Percentiles rank a stretch among this genome's conserved stretches.
Conservation (phyloP, 2,797 vertebrate species). For the Austrolebias charrua region DNA sequence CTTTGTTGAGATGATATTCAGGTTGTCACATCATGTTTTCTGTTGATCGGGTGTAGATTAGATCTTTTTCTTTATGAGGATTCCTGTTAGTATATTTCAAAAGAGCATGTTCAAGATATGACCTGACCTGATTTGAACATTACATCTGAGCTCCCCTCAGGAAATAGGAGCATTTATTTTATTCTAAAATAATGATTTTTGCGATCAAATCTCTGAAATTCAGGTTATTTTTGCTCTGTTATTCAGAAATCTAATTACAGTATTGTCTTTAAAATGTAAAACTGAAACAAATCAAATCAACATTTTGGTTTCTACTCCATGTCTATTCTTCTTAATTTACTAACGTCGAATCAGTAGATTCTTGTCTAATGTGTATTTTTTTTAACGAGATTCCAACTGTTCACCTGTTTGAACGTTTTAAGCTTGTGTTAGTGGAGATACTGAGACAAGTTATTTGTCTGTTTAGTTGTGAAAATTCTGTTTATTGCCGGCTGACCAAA, state of each 20-base stretch:
- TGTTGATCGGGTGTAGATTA: conserved; percentile 58
- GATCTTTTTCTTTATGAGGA: conserved; percentile 54
- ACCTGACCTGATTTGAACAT: conserved; percentile 71
- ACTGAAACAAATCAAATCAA: conserved; percentile 1
- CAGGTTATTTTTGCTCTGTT: conserved; percentile 1
- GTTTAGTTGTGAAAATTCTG: neutral
- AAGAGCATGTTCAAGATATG: conserved; percentile 63
- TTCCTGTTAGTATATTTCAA: conserved; percentile 45
- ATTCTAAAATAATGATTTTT: conserved; percentile 45
- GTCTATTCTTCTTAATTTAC: too few species aligned
- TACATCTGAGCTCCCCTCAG: conserved; percentile 56
- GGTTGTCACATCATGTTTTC: conserved; percentile 33
- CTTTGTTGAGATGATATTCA: conserved; percentile 22
- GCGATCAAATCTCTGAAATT: conserved; percentile 27
- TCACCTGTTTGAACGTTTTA: neutral
- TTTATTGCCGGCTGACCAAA: too few species aligned
- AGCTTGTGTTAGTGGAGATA: neutral
- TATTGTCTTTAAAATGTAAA: conserved; percentile 17
- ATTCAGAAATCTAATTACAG: conserved; percentile 21
- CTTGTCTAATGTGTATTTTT: neutral
- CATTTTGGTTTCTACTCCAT: neutral
- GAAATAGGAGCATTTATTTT: conserved; percentile 35
- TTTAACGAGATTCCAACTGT: neutral
- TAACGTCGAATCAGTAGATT: too few species aligned
- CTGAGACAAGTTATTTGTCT: neutral